Base-by-base conservation (phyloP, 2,888 invertebrate genomes). In the Epinotia bilunana region DNA sequence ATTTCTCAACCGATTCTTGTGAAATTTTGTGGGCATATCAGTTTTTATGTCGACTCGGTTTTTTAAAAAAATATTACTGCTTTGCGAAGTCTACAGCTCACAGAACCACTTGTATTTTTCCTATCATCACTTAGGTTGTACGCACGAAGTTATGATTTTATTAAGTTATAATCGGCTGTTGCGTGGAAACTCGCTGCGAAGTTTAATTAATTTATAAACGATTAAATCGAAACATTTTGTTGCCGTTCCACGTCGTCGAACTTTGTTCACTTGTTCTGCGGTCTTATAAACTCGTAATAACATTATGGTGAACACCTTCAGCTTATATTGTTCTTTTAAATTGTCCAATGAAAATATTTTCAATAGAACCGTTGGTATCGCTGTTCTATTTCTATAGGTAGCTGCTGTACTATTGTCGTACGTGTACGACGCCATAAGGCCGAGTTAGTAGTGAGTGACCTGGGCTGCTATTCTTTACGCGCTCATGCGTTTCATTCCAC, bases 151-250 rank as follows among this genome's bases (percentile, higher is more conserved):
- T 57, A 23, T 72, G 71, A 67, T 75, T 75, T 75, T 72, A 72
- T 72, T 57, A 75, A 72, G 71, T 75, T 72, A 62, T 75, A 67
- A 67, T 75, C 65, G 61, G 67, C 20, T 61, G 63, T 49, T 62
- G 74, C 74, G 64, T 70, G 63, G 33, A n/a, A 64, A 49, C 58
- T 46, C 64, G 58, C 46, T 57, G 16, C 46, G 64, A 74, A 75
- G 75, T 75, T 75, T 75, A 75, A 75, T 75, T 75, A 75, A 75
- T 75, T 75, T 75, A 53, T 75, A 57, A 75, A 65, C 67, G 75
- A 75, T 75, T 75, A 75, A 72, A 67, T 62, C 67, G 43, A 67
- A 72, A 74, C 71, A 72, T 72, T 72, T 62, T 75, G 72, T 75
- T 75, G 65, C 65, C 75, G 67, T 75, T 75, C 18, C 61, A 62